phyloP scores from a whole-genome alignment of 2,113 vertebrate genomes.

The Mesembrinibis cayennensis region DNA sequence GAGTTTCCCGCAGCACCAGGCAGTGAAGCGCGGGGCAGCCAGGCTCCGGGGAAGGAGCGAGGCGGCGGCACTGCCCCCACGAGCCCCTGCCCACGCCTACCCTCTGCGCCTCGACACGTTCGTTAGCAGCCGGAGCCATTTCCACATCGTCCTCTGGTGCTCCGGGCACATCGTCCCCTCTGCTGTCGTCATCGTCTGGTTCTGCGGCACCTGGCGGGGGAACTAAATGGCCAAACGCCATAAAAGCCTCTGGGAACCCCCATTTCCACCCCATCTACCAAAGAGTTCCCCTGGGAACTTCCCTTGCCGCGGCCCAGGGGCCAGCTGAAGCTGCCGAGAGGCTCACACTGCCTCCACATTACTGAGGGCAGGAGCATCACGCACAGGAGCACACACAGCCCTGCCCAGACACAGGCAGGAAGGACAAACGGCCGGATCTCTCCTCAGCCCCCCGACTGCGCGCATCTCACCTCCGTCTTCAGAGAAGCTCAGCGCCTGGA shows the following conservation, averaged over 20 bases:
- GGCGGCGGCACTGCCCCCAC: not conserved
- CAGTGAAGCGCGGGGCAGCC: accelerated
- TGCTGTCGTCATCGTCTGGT: not conserved
- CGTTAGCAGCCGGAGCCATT: not conserved
- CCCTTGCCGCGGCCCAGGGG: not conserved
- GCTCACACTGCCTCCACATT: not conserved
- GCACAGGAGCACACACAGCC: accelerated
- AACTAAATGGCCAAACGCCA: accelerated
- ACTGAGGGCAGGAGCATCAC: not conserved
- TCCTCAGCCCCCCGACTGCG: accelerated
- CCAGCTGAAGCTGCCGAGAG: not conserved
- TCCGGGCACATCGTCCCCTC: not conserved
- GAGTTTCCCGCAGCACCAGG: not conserved
- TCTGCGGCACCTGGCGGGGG: not conserved
- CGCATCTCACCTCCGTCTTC: constrained; percentile 52
- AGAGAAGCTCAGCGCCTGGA: not conserved
- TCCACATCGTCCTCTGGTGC: not conserved
- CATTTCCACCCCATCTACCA: not conserved
- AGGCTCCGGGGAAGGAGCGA: not conserved
- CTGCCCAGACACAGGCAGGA: not conserved
- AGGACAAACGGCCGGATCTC: accelerated
- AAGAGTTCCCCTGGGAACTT: not conserved
- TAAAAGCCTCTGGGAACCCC: not conserved
- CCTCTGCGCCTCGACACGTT: constrained; percentile 73
- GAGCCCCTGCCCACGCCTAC: constrained; percentile 46